Conservation (phyloP, 1,140 invertebrate species). For the Akabosia matsudoensis region DNA sequence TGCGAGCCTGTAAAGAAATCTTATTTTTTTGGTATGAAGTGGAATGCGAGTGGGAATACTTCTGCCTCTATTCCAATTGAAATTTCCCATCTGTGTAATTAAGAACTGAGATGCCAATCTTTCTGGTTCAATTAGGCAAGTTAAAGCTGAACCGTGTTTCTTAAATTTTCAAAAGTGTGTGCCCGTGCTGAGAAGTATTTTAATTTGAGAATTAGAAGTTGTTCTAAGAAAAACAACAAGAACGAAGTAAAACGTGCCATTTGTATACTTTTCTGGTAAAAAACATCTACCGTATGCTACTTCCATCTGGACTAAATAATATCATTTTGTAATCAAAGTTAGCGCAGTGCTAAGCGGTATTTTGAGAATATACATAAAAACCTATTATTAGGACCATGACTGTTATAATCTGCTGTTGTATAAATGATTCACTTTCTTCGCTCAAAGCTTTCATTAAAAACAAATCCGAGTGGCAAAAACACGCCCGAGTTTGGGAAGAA, state of each 20-base stretch:
- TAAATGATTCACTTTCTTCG: neutral
- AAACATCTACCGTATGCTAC: neutral
- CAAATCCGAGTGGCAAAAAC: neutral
- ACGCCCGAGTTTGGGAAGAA: neutral
- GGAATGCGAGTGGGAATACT: neutral
- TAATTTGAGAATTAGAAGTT: neutral
- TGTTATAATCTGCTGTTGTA: neutral
- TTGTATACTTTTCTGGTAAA: neutral
- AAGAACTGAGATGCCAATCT: conserved; percentile 14
- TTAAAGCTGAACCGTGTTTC: neutral
- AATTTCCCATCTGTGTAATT: conserved; percentile 9
- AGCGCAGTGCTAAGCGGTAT: no score
- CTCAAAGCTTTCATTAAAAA: neutral
- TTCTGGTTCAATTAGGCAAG: neutral
- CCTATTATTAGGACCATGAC: neutral
- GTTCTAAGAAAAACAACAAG: neutral
- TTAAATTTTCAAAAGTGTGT: neutral
- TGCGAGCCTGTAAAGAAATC: no score
- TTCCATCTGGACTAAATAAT: no score
- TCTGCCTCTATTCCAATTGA: neutral
- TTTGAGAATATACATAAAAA: no score
- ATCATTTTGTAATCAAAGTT: no score
- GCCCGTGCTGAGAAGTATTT: neutral
- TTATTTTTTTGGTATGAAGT: no score
- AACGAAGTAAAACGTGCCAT: neutral